phyloP scores from a whole-genome alignment of 2,797 vertebrate species.

The Acanthurus leucopareius region DNA sequence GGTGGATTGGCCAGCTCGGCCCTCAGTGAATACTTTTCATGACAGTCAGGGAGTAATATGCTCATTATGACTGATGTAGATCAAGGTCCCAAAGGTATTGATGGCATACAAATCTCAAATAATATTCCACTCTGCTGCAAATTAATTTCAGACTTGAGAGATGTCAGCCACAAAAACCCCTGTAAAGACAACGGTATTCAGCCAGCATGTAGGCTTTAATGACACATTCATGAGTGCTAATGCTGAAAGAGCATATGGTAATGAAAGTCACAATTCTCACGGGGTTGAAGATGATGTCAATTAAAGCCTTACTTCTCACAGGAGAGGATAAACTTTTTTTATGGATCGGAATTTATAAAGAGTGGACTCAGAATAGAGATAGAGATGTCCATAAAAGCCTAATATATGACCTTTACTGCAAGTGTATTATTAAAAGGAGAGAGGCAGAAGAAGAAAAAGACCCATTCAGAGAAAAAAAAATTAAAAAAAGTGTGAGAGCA shows the following conservation, averaged over 20 bases:
- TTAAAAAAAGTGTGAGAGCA: neutral
- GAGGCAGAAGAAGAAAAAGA: neutral
- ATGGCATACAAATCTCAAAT: conserved; percentile 42
- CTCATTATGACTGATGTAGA: conserved; percentile 36
- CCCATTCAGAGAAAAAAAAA: neutral
- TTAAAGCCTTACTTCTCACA: conserved; percentile 47
- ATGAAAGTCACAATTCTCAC: conserved; percentile 45
- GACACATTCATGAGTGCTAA: conserved; percentile 63
- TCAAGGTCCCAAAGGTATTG: conserved; percentile 41
- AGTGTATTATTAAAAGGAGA: conserved; percentile 22
- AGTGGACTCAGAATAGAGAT: neutral
- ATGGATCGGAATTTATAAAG: conserved; percentile 30
- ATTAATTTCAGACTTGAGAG: conserved; percentile 32
- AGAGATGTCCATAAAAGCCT: neutral
- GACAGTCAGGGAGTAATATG: conserved; percentile 8
- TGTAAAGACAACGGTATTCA: conserved; percentile 27
- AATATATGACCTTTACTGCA: conserved; percentile 27
- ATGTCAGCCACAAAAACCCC: conserved; percentile 11
- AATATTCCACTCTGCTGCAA: conserved; percentile 15
- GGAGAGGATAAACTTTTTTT: conserved; percentile 35
- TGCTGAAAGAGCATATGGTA: conserved; percentile 52
- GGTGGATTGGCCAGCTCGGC: neutral
- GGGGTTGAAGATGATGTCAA: neutral
- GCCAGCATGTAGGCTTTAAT: conserved; percentile 40
- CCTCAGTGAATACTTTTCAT: conserved; percentile 19